Evolutionary conservation across 2,888 invertebrate genomes (phyloP).

Genomic region (Epinotia demarniana): DNA sequence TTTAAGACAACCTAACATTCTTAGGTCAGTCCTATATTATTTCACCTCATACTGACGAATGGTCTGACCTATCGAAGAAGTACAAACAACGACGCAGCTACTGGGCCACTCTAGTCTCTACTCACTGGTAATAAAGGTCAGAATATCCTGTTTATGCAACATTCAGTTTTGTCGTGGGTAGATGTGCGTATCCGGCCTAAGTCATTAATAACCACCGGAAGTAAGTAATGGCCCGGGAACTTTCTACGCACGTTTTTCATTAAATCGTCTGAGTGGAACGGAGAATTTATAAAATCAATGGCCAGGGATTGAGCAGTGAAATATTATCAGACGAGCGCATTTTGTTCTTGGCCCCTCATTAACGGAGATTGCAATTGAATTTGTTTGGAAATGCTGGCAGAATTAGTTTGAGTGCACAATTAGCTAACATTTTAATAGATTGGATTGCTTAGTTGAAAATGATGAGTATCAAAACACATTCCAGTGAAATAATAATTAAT

Average conservation of each 20-base stretch:
- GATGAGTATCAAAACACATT: no score
- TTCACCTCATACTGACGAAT: slow-evolving; percentile 48
- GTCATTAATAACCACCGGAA: slow-evolving; percentile 48
- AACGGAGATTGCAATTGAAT: slow-evolving; percentile 23
- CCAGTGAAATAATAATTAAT: no score
- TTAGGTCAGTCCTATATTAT: slow-evolving; percentile 48
- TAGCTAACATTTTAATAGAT: background rate
- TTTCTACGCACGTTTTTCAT: slow-evolving; percentile 55
- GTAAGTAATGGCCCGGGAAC: slow-evolving; percentile 48
- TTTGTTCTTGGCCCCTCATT: slow-evolving; percentile 36
- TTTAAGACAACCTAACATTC: slow-evolving; percentile 20
- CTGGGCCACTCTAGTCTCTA: background rate
- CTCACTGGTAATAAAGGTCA: slow-evolving; percentile 11
- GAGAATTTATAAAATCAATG: slow-evolving; percentile 50
- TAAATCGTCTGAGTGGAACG: slow-evolving; percentile 46
- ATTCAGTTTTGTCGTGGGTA: slow-evolving; percentile 3
- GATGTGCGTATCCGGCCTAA: slow-evolving; percentile 16
- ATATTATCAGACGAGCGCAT: slow-evolving; percentile 42
- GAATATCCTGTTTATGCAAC: slow-evolving; percentile 14
- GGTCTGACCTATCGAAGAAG: slow-evolving; percentile 49
- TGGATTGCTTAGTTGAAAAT: background rate
- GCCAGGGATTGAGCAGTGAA: slow-evolving; percentile 47
- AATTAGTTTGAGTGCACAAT: background rate
- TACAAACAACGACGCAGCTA: background rate
- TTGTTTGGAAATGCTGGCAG: slow-evolving; percentile 2